Evolutionary conservation across 2,888 invertebrate genomes (phyloP).

Genomic region (Tiphia femorata): DNA sequence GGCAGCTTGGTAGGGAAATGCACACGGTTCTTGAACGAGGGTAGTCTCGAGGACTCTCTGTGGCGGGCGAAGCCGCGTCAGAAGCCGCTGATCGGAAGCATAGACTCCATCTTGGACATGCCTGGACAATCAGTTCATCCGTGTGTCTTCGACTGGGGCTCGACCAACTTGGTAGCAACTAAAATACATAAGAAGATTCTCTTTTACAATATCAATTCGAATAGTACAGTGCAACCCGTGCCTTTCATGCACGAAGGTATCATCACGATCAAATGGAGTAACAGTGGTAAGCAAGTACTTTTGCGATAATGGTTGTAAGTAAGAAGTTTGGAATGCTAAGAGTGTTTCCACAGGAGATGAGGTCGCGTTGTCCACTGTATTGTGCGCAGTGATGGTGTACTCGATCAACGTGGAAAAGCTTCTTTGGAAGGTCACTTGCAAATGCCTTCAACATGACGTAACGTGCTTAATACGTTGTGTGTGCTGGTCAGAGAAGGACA

Average conservation of each 20-base stretch:
- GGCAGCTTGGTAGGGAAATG: constrained; percentile 24
- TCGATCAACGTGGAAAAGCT: constrained; percentile 23
- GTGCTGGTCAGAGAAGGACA: constrained; percentile 50
- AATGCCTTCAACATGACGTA: background rate
- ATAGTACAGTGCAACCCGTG: background rate
- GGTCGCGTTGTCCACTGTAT: constrained; percentile 26
- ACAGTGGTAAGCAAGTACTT: constrained; percentile 38
- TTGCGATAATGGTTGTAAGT: background rate
- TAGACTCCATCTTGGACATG: constrained; percentile 30
- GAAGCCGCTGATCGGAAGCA: constrained; percentile 24
- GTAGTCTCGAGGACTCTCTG: constrained; percentile 25
- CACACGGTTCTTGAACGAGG: constrained; percentile 18
- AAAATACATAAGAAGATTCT: constrained; percentile 15
- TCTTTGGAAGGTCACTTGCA: constrained; percentile 40
- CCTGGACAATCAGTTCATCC: constrained; percentile 5
- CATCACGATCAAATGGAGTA: constrained; percentile 48
- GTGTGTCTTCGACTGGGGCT: constrained; percentile 53
- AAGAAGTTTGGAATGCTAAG: constrained; percentile 1
- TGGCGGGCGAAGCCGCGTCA: constrained; percentile 41
- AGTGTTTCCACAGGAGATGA: constrained; percentile 30
- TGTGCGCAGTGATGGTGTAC: constrained; percentile 27
- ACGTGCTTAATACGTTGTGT: constrained; percentile 32
- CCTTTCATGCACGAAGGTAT: constrained; percentile 10
- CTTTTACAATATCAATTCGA: constrained; percentile 26
- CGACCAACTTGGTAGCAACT: constrained; percentile 41